Evolutionary conservation across 2,888 invertebrate genomes (phyloP), one percentile per base, ranked within the genome.

Genomic region (Acrobasis suavella): DNA sequence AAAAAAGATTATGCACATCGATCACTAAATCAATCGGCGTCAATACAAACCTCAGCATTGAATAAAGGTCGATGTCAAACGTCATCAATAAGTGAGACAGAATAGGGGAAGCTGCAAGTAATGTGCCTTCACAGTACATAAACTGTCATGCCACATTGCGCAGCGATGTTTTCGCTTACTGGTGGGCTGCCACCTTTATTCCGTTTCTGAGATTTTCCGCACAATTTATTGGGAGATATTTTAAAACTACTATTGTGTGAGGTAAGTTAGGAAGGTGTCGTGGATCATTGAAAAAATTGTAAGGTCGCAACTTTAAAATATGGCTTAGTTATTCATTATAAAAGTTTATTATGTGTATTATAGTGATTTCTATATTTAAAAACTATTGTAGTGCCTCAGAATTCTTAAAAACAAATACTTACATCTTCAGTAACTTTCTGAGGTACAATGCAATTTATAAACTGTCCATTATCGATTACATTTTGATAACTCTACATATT

Each of bases 121-220:
- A 78, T 50, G 59, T 37, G 7, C 75, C 80, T 89, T 91, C 85
- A 88, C 91, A 90, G 82, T 81, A 87, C 90, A 91, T 91, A 91
- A 91, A 89, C 72, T 76, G 81, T 74, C 77, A 63, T 82, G 86
- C 86, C 77, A 82, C 88, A 90, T 85, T 90, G 86, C 86, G 76
- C 80, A 71, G 73, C 14, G 76, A 80, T 76, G 78, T 72, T 75
- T 75, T 69, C 67, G 72, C 72, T 74, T 74, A 68, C 75, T 74
- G 72, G 67, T 69, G 63, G 62, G 71, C 72, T 67, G 60, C 17
- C 60, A 52, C 64, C 68, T 67, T 65, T 68, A 67, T 61, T 62
- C 60, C 63, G 64, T 16, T 12, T 17, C 60, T 38, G 37, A 60
- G 38, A 50, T 60, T 60, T 17, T 38, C 37, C 16, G 16, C n/a